A percentile compares a stretch with the other conserved stretches of the same genome.
Conservation (phyloP, 2,888 invertebrate genomes). For the Ichneumoninae sp. region DNA sequence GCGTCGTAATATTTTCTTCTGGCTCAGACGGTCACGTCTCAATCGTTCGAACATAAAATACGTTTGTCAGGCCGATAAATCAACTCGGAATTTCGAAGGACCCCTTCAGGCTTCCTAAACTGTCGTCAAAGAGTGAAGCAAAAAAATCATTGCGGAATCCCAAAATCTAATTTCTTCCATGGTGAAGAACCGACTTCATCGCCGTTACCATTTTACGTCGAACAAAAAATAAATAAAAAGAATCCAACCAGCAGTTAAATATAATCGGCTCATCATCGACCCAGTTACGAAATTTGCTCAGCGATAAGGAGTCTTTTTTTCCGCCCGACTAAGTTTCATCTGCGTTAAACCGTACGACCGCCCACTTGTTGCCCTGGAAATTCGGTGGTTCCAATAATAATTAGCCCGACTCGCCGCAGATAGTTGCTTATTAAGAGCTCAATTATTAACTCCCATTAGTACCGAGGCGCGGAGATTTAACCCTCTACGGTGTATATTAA, state of each 20-base stretch:
- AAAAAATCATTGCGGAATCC: not conserved
- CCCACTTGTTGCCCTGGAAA: slow-evolving; percentile 19
- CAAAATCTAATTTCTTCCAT: no score
- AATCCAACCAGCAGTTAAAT: not conserved
- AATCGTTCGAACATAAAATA: slow-evolving; percentile 54
- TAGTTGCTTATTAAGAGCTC: slow-evolving; percentile 45
- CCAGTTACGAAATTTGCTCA: not conserved
- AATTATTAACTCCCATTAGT: slow-evolving; percentile 51
- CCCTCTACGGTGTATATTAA: slow-evolving; percentile 56
- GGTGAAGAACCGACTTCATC: no score
- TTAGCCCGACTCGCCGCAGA: slow-evolving; percentile 15
- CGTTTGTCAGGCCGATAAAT: slow-evolving; percentile 57
- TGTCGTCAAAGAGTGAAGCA: not conserved
- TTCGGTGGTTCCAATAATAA: slow-evolving; percentile 16
- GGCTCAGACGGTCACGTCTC: not conserved
- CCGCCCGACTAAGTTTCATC: not conserved
- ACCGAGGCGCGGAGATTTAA: slow-evolving; percentile 46
- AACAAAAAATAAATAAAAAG: not conserved
- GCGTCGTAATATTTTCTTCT: slow-evolving; percentile 14
- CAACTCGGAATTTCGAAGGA: slow-evolving; percentile 38
- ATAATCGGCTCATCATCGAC: not conserved
- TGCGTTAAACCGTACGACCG: not conserved
- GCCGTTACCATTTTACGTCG: not conserved
- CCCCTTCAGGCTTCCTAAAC: not conserved
- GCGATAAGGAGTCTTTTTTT: not conserved